Evolutionary conservation across 2,113 vertebrate species (phyloP), one percentile per base, ranked within the genome.

Genomic region (Otolemur garnettii): DNA sequence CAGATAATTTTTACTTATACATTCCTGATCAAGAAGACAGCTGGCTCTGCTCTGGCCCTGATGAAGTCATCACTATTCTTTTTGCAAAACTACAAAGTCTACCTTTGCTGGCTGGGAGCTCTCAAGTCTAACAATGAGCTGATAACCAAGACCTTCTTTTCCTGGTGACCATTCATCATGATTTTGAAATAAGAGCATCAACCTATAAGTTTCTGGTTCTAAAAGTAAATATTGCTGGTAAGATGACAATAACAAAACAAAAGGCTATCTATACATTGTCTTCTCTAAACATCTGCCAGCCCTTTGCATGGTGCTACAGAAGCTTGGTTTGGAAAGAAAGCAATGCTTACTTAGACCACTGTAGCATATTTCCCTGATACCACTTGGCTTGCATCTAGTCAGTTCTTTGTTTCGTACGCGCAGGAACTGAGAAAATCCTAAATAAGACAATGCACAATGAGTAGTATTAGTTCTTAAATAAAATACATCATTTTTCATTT

Each of bases 401-500:
- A 11, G 1, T 62, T 60, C 7, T 72, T 57, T 53, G 5, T 28
- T 22, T 87, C 62, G 79, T 82, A 30, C 7, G 10, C 18, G 42
- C 53, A 88, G 82, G 13, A 71, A 59, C 6, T 81, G 55, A 80
- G 84, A 83, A 75, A 87, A 30, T 30, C 24, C 77, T 15, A 42
- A 84, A 57, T 33, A 86, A 59, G 26, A 95, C 35, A 87, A 55
- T 45, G 68, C 24, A 68, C 17, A 53, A 66, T 14, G 2, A 87
- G 62, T 28, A 33, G 38, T 35, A 72, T 77, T 92, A 57, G 33
- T 15, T 92, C 53, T 87, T 30, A 90, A 90, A 33, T 38, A 33
- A 53, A 95, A 84, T 71, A 64, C 45, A 55, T 78, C 30, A 71
- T 30, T 75, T 91, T 55, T 72, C 35, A 68, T 66, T 84, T 93